Evolutionary conservation across 1,140 invertebrate genomes (phyloP), one percentile per base, ranked within the genome.

Genomic region (Zaprionus gabonicus): DNA sequence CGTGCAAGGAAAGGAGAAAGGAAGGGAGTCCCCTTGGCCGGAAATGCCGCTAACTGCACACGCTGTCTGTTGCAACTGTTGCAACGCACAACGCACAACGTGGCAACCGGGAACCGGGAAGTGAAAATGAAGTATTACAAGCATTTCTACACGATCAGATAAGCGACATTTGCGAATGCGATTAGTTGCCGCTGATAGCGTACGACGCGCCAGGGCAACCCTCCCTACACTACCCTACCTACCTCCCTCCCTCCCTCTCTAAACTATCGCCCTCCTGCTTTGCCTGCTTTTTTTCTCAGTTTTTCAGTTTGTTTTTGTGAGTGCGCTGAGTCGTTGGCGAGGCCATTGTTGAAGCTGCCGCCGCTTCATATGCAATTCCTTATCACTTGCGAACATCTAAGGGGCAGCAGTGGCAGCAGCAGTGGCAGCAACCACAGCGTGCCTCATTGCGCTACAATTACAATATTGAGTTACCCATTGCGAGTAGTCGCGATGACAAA

Each of bases 71-170:
- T 81, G 80, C 72, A 78, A 58, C 20, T 41, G 41, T 46, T 46
- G 62, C 70, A 68, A 69, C 66, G 64, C 62, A 70, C 73, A 71
- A 55, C 41, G 69, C 70, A 68, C 63, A 69, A 57, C 58, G 44
- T n/a, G 41, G 28, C 60, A 53, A 62, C 53, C 69, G 79, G 84
- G 78, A 87, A 90, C 85, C 85, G 85, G 85, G 85, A 90, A 90
- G 85, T 90, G 86, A 91, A 90, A 91, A 90, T 90, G 86, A 90
- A 90, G 86, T 91, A 90, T 91, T 91, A 90, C 87, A 91, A 90
- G 85, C 87, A 91, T 92, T 91, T 92, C 91, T 92, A 92, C 91
- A 92, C 85, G 82, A 92, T 92, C 91, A 92, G 91, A 92, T 92
- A 92, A 92, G 91, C 78, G 82, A 85, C 88, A 91, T 91, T 91